Evolutionary conservation across 2,888 invertebrate species (phyloP).

Genomic region (Adela reaumurella): DNA sequence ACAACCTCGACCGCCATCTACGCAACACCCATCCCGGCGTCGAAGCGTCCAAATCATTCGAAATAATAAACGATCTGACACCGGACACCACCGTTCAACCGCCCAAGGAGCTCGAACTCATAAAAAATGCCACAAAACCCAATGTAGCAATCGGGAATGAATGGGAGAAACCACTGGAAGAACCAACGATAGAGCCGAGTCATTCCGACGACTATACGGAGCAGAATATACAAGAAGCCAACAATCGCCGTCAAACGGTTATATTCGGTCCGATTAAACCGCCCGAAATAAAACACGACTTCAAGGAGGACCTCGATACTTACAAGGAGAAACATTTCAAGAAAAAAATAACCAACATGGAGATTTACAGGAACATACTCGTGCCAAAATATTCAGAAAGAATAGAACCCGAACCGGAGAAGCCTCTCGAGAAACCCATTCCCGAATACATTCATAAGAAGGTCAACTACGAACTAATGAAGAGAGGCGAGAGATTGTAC

Average conservation of each 20-base stretch:
- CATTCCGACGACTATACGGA: slow-evolving; percentile 16
- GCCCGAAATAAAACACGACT: slow-evolving; percentile 11
- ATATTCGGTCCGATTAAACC: slow-evolving; percentile 27
- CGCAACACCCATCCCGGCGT: slow-evolving; percentile 67
- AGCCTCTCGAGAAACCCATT: slow-evolving; percentile 20
- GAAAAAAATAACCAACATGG: slow-evolving; percentile 6
- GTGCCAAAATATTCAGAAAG: neutral
- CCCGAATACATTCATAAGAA: slow-evolving; percentile 46
- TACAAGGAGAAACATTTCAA: slow-evolving; percentile 2
- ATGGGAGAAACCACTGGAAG: neutral
- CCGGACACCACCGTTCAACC: neutral
- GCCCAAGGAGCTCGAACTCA: neutral
- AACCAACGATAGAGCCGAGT: slow-evolving; percentile 1
- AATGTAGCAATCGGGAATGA: neutral
- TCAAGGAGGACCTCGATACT: slow-evolving; percentile 10
- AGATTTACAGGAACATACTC: slow-evolving; percentile 9
- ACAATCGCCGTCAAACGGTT: slow-evolving; percentile 43
- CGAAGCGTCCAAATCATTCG: slow-evolving; percentile 13
- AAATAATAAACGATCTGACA: neutral
- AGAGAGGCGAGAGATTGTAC: slow-evolving; percentile 15
- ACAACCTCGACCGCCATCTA: slow-evolving; percentile 73
- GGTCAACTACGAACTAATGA: slow-evolving; percentile 32
- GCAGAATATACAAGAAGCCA: slow-evolving; percentile 42
- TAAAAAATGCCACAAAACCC: neutral
- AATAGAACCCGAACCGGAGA: slow-evolving; percentile 15